Conservation (phyloP, 2,888 invertebrate genomes). For the Latheticus oryzae region DNA sequence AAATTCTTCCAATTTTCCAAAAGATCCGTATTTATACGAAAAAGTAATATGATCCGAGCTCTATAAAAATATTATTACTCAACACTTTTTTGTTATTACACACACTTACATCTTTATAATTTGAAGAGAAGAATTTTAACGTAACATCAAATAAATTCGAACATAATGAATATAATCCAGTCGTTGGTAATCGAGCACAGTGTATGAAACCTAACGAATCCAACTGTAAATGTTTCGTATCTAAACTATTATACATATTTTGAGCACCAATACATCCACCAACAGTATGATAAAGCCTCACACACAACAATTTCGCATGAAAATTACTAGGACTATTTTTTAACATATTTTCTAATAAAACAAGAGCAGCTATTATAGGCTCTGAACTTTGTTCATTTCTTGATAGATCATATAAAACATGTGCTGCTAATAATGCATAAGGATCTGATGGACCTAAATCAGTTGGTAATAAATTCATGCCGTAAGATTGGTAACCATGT, state of each 20-base stretch:
- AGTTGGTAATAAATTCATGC: conserved; percentile 72
- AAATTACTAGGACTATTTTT: conserved; percentile 87
- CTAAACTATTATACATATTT: conserved; percentile 80
- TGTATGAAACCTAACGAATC: conserved; percentile 91
- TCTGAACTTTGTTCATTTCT: conserved; percentile 68
- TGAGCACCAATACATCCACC: conserved; percentile 82
- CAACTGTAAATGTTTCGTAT: conserved; percentile 93
- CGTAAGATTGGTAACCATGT: conserved; percentile 70
- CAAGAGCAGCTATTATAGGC: conserved; percentile 73
- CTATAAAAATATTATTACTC: too few species aligned
- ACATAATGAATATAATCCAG: conserved; percentile 78
- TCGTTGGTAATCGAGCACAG: conserved; percentile 78
- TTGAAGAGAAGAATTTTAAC: conserved; percentile 86
- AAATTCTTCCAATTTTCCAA: conserved; percentile 91
- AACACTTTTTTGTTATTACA: too few species aligned
- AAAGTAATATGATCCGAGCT: conserved; percentile 91
- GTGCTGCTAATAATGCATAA: conserved; percentile 83
- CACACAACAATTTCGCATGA: conserved; percentile 85
- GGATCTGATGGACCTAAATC: conserved; percentile 83
- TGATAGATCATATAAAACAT: conserved; percentile 73
- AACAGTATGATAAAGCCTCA: conserved; percentile 82
- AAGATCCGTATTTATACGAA: conserved; percentile 95
- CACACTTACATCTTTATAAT: conserved; percentile 85
- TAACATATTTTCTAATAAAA: conserved; percentile 79
- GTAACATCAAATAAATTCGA: conserved; percentile 79